Conservation (phyloP, 2,797 vertebrate species). For the Gephyroberyx darwinii region DNA sequence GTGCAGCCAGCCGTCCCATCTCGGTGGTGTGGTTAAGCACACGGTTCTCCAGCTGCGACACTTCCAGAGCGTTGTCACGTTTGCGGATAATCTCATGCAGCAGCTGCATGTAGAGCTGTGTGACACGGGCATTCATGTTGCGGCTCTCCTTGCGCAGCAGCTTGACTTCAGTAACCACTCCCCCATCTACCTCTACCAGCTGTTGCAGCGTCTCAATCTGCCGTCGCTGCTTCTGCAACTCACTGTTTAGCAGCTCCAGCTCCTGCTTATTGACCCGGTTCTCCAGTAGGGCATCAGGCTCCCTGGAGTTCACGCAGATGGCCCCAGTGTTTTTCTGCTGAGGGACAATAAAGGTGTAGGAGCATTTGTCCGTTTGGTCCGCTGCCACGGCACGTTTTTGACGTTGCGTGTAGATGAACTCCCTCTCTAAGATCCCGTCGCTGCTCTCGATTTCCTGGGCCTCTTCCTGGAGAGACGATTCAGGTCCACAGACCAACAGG, state of each 20-base stretch:
- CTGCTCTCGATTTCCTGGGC: conserved; percentile 80
- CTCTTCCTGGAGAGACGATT: conserved; percentile 64
- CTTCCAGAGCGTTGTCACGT: conserved; percentile 91
- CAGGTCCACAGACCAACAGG: conserved; percentile 65
- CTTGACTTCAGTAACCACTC: conserved; percentile 93
- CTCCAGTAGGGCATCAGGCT: conserved; percentile 87
- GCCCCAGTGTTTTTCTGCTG: conserved; percentile 91
- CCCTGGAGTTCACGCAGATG: conserved; percentile 93
- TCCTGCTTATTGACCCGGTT: conserved; percentile 91
- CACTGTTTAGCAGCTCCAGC: conserved; percentile 89
- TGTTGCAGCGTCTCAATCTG: conserved; percentile 93
- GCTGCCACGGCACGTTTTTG: conserved; percentile 72
- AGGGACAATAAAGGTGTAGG: conserved; percentile 94
- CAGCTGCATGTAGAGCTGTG: conserved; percentile 96
- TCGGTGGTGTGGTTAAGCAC: conserved; percentile 94
- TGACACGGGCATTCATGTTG: conserved; percentile 95
- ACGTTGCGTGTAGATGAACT: conserved; percentile 84
- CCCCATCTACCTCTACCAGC: conserved; percentile 92
- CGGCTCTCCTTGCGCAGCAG: conserved; percentile 93
- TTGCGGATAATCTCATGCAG: conserved; percentile 95
- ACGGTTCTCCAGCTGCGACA: conserved; percentile 91
- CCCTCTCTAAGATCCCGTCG: conserved; percentile 78
- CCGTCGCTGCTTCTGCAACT: conserved; percentile 91
- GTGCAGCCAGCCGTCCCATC: conserved; percentile 88
- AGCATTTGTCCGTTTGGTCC: conserved; percentile 86